These are phyloP conservation scores for Tanypteryx hageni DNA, from an alignment of 2,888 invertebrate genomes.

Conservation along the genomic window DNA sequence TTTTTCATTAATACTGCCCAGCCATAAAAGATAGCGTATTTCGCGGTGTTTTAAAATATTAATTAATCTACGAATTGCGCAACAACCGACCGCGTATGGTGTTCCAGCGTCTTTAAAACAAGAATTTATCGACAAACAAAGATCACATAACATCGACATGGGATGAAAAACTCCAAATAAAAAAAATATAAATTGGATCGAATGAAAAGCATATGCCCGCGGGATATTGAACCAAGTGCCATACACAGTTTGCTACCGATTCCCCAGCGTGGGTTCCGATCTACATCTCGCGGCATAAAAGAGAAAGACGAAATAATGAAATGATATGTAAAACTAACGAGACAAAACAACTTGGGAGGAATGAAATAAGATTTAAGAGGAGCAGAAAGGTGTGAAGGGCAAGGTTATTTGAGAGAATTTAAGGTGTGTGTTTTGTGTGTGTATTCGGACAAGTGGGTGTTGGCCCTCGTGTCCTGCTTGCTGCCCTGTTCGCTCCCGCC, in stretches of 20 bases:
- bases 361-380: neutral
- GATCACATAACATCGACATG: no score
- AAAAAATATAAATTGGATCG: neutral
- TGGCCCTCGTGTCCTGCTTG: slow-evolving; percentile 20
- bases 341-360: neutral
- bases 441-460: slow-evolving; percentile 29
- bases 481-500: slow-evolving; percentile 27
- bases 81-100: no score
- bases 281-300: neutral
- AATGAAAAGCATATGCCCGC: neutral
- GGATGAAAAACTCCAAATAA: neutral
- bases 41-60: no score
- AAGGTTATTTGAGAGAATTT: neutral
- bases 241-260: neutral
- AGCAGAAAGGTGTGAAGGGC: neutral
- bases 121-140: no score
- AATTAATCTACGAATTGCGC: no score
- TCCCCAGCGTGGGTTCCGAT: neutral
- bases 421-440: slow-evolving; percentile 16
- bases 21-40: no score
- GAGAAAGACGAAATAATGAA: neutral
- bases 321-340: neutral
- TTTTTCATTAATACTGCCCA: no score
- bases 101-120: no score
- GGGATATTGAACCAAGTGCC: neutral